Evolutionary conservation across 2,797 vertebrate species (phyloP).

Genomic region (Myripristis murdjan): DNA sequence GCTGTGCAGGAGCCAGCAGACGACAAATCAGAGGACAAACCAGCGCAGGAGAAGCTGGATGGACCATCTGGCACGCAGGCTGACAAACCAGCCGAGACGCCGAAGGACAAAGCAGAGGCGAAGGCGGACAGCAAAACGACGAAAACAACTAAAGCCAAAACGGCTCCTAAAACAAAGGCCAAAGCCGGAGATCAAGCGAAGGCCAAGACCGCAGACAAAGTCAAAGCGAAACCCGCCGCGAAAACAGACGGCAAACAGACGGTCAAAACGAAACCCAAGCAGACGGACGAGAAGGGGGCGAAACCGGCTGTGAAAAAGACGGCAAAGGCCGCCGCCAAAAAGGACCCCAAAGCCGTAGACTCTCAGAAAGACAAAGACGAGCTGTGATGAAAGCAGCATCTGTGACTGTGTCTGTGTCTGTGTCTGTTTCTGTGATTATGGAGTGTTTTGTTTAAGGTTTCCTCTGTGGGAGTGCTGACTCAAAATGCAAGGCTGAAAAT

Average conservation of each 20-base stretch:
- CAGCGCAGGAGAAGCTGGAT: constrained; percentile 21
- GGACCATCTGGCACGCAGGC: not conserved
- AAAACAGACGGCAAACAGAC: constrained; percentile 59
- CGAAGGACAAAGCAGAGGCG: constrained; percentile 9
- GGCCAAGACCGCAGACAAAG: constrained; percentile 57
- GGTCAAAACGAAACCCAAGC: constrained; percentile 56
- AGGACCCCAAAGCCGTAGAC: constrained; percentile 60
- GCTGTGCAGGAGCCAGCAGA: constrained; percentile 30
- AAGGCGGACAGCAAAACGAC: constrained; percentile 44
- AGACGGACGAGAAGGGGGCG: constrained; percentile 47
- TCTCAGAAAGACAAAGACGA: constrained; percentile 75
- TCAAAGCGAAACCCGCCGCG: constrained; percentile 37
- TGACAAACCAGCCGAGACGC: constrained; percentile 1
- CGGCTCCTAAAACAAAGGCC: constrained; percentile 50
- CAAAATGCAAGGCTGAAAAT: constrained; percentile 16
- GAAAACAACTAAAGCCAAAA: constrained; percentile 56
- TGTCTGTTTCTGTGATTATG: constrained; percentile 33
- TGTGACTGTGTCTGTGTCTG: constrained; percentile 23
- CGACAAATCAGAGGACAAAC: not conserved
- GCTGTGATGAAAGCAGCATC: constrained; percentile 80
- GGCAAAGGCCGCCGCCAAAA: constrained; percentile 60
- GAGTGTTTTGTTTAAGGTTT: constrained; percentile 32
- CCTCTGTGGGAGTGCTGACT: constrained; percentile 40
- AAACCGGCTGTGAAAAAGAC: constrained; percentile 71
- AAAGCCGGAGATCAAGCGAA: constrained; percentile 62